These are phyloP conservation scores for Python bivittatus DNA, from an alignment of 2,113 vertebrate species.

Conservation along the genomic window DNA sequence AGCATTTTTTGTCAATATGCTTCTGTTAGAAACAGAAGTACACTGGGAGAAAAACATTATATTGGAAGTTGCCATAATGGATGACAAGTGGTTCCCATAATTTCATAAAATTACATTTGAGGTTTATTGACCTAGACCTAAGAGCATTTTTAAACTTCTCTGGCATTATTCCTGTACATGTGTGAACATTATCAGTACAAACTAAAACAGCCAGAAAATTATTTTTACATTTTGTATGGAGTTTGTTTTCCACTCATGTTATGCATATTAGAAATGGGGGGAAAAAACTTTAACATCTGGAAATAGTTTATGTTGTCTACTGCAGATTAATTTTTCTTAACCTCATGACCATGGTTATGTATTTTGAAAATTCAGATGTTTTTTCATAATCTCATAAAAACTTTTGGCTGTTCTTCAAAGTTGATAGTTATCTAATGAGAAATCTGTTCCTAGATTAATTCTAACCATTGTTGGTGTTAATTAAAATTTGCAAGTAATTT, in stretches of 20 bases:
- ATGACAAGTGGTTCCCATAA: not conserved
- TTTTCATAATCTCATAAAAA: not conserved
- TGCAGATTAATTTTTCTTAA: not conserved
- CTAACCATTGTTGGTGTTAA: not conserved
- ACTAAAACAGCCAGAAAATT: not conserved
- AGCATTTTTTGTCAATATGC: not conserved
- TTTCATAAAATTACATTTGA: slow-evolving; percentile 12
- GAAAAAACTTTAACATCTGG: not conserved
- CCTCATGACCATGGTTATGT: not conserved
- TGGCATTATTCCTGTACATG: not conserved
- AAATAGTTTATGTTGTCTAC: not conserved
- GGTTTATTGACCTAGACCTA: not conserved
- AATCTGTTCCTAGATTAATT: not conserved
- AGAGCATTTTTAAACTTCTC: not conserved
- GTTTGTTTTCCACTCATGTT: not conserved
- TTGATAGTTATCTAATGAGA: not conserved
- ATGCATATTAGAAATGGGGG: not conserved
- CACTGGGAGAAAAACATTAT: not conserved
- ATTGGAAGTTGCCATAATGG: not conserved
- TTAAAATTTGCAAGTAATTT: not conserved
- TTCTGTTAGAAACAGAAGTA: not conserved
- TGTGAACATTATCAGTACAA: not conserved
- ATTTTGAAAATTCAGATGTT: not conserved
- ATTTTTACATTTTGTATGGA: not conserved
- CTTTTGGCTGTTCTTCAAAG: not conserved